These are phyloP conservation scores for Zeugodacus cucurbitae DNA, from an alignment of 1,140 invertebrate species.

Conservation along the genomic window DNA sequence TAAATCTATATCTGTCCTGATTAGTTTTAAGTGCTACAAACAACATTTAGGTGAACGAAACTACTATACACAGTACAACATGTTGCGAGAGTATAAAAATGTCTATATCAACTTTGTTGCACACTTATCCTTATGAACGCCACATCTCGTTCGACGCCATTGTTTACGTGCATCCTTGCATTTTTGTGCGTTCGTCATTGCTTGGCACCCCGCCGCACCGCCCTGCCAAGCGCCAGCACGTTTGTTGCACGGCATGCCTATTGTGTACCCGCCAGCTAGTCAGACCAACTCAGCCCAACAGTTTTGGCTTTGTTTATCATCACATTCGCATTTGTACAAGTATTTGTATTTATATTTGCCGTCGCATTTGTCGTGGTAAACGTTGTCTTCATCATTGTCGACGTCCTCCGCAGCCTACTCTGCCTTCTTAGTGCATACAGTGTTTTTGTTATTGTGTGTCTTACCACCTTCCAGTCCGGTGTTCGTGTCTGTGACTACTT, in stretches of 20 bases:
- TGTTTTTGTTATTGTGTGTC: neutral
- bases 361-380: neutral
- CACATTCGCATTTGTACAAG: neutral
- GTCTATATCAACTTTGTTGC: neutral
- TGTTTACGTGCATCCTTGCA: conserved; percentile 1
- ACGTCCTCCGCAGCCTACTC: neutral
- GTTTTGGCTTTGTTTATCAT: neutral
- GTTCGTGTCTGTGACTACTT: neutral
- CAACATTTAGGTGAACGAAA: too few relatives aligned
- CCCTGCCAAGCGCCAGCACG: neutral
- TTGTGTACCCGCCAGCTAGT: neutral
- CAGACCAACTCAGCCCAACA: neutral
- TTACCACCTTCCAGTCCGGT: neutral
- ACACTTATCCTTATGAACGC: neutral
- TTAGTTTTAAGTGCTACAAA: too few relatives aligned
- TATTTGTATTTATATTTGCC: conserved; percentile 8
- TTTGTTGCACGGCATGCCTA: neutral
- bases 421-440: too few relatives aligned
- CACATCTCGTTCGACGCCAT: neutral
- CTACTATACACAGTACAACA: too few relatives aligned
- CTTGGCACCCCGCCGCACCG: neutral
- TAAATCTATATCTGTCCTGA: too few relatives aligned
- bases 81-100: too few relatives aligned
- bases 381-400: neutral
- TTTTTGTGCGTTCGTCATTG: neutral